These are phyloP conservation scores for Spodoptera picta DNA, from an alignment of 2,888 invertebrate genomes.

Conservation along the genomic window DNA sequence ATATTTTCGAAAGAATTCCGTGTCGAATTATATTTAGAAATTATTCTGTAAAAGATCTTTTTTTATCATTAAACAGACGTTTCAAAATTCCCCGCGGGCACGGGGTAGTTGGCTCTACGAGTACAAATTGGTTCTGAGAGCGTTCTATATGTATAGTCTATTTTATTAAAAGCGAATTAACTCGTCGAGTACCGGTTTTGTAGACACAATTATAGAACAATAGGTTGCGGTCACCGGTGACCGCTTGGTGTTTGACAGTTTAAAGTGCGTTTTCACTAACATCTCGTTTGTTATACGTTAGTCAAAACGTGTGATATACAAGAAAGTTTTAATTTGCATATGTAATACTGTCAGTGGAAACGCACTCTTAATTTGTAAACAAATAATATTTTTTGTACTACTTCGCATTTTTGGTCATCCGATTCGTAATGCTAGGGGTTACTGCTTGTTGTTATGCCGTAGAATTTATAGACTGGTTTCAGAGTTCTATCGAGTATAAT, in stretches of 20 bases:
- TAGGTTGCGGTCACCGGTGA: too few species aligned
- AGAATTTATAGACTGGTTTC: constrained; percentile 34
- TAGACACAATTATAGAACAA: too few species aligned
- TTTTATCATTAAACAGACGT: too few species aligned
- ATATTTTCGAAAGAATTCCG: neutral
- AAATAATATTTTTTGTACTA: constrained; percentile 10
- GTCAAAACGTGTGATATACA: neutral
- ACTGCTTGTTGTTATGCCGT: constrained; percentile 33
- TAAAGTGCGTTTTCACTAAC: constrained; percentile 9
- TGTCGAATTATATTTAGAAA: neutral
- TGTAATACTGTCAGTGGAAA: constrained; percentile 27
- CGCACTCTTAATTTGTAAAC: constrained; percentile 1
- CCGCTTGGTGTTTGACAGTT: too few species aligned
- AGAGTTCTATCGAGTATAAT: constrained; percentile 13
- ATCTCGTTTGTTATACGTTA: neutral
- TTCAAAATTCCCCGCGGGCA: constrained; percentile 48
- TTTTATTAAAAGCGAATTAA: constrained; percentile 14
- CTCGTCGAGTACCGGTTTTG: too few species aligned
- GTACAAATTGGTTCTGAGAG: constrained; percentile 30
- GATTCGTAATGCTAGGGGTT: constrained; percentile 27
- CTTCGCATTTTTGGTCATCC: constrained; percentile 41
- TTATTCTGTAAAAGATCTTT: constrained; percentile 9
- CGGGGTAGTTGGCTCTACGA: constrained; percentile 36
- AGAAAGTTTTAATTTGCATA: neutral
- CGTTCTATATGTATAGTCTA: constrained; percentile 17